Conservation (phyloP, 2,888 invertebrate genomes). For the Galerucella calmariensis region DNA sequence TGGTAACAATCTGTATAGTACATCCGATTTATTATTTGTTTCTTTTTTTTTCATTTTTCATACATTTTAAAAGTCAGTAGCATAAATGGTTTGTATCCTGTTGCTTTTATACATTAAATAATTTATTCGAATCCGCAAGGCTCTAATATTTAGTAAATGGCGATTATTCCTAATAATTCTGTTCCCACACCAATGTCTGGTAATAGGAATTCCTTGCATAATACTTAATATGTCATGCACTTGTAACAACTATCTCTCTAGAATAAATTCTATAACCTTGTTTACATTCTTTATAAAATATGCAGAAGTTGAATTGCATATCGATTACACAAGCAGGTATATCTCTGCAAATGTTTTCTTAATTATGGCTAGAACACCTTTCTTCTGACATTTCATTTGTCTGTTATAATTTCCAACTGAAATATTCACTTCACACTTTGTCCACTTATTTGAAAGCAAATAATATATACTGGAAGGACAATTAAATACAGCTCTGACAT, state of each 20-base stretch:
- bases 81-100: not conserved
- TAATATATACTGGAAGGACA: not conserved
- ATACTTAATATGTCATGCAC: constrained; percentile 27
- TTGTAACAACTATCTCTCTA: constrained; percentile 23
- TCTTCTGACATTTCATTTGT: not conserved
- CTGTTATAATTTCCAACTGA: not conserved
- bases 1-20: too few species aligned
- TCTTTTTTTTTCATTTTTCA: too few species aligned
- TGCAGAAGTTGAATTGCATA: constrained; percentile 22
- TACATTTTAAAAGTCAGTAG: too few species aligned
- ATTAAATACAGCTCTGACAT: not conserved
- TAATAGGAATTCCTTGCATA: constrained; percentile 23
- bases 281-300: constrained; percentile 26
- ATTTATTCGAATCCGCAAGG: not conserved
- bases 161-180: constrained; percentile 19
- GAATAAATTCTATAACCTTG: constrained; percentile 28
- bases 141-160: constrained; percentile 9
- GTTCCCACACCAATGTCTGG: constrained; percentile 14
- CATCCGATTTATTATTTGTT: too few species aligned
- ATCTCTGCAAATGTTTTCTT: constrained; percentile 10
- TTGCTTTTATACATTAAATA: not conserved
- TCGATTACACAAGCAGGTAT: constrained; percentile 25
- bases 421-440: not conserved
- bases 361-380: constrained; percentile 6
- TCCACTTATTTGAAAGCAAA: not conserved